Evolutionary conservation across 2,888 invertebrate genomes (phyloP).

Genomic region (Leucophora obtusa): DNA sequence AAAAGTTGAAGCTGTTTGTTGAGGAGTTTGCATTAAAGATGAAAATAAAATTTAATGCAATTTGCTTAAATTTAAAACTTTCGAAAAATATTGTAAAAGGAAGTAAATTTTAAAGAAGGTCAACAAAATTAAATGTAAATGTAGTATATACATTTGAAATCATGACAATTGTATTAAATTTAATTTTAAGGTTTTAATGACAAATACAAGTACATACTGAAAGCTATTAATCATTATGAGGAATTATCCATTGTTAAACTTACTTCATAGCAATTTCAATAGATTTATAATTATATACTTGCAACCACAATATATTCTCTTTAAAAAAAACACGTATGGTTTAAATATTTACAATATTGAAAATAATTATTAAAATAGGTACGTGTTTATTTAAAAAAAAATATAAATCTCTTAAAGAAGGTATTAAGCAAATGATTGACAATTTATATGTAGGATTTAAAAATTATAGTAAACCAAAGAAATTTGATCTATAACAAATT

Average conservation of each 20-base stretch:
- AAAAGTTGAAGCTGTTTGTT: background rate
- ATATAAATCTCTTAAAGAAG: too few species aligned
- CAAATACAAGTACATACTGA: background rate
- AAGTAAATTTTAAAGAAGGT: background rate
- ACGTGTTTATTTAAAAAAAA: conserved; percentile 1
- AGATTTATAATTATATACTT: background rate
- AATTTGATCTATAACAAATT: background rate
- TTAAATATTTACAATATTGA: too few species aligned
- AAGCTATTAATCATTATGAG: background rate
- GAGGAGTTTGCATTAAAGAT: background rate
- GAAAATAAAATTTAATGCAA: background rate
- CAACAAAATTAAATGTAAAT: background rate
- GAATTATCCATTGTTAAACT: background rate
- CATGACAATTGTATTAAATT: background rate
- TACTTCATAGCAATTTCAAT: background rate
- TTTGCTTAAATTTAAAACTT: background rate
- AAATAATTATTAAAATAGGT: background rate
- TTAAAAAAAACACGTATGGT: background rate
- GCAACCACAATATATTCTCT: background rate
- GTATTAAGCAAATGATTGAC: background rate
- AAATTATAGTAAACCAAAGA: background rate
- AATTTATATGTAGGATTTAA: background rate
- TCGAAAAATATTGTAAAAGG: background rate
- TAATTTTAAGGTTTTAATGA: background rate
- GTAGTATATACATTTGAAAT: background rate